Evolutionary conservation across 1,140 invertebrate genomes (phyloP).

Genomic region (Potamilus streckersoni): DNA sequence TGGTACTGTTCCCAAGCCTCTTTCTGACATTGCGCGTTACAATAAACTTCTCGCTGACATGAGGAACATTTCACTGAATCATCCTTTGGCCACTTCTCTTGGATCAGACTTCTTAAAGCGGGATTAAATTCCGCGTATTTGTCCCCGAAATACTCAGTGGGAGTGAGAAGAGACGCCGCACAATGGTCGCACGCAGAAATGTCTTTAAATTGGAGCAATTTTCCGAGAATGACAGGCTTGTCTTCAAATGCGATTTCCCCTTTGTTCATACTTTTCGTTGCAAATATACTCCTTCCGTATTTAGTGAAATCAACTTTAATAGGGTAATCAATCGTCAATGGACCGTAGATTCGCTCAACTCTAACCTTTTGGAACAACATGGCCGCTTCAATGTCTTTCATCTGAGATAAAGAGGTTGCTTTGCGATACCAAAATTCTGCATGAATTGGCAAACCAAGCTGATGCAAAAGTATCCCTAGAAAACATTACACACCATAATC

Average conservation of each 20-base stretch:
- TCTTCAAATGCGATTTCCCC: slow-evolving; percentile 49
- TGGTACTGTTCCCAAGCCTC: slow-evolving; percentile 55
- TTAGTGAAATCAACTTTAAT: slow-evolving; percentile 54
- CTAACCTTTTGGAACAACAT: slow-evolving; percentile 58
- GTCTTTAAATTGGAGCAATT: slow-evolving; percentile 29
- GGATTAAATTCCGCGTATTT: slow-evolving; percentile 22
- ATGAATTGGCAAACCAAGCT: slow-evolving; percentile 53
- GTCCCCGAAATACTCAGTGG: slow-evolving; percentile 50
- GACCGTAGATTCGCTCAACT: slow-evolving; percentile 55
- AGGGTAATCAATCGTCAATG: slow-evolving; percentile 51
- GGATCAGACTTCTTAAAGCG: slow-evolving; percentile 29
- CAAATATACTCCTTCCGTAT: slow-evolving; percentile 54
- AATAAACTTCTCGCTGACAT: slow-evolving; percentile 53
- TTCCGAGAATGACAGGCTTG: slow-evolving; percentile 42
- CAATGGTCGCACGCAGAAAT: slow-evolving; percentile 53
- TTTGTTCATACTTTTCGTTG: slow-evolving; percentile 39
- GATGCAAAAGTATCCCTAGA: slow-evolving; percentile 51
- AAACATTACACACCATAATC: neutral
- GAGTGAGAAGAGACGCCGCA: slow-evolving; percentile 47
- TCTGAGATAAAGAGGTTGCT: slow-evolving; percentile 42
- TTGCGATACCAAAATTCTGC: slow-evolving; percentile 62
- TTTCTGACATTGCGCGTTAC: slow-evolving; percentile 46
- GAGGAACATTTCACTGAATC: slow-evolving; percentile 36
- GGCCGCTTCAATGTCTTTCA: slow-evolving; percentile 44
- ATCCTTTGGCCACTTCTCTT: slow-evolving; percentile 50